Evolutionary conservation across 2,113 vertebrate species (phyloP).

Genomic region (Cercocebus atys): DNA sequence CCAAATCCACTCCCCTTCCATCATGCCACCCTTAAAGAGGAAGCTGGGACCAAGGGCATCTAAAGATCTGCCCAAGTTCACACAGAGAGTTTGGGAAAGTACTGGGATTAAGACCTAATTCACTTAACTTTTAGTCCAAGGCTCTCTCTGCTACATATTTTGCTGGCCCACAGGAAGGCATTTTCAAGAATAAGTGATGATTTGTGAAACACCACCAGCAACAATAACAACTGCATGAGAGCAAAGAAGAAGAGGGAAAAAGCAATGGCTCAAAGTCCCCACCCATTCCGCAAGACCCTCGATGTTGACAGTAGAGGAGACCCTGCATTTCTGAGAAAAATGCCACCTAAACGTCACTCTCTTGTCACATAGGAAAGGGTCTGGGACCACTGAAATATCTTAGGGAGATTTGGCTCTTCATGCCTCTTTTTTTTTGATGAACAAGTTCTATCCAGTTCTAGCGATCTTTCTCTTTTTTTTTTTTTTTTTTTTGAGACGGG

Average conservation of each 20-base stretch:
- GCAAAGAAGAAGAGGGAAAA: background rate
- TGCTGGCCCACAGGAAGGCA: background rate
- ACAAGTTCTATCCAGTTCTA: background rate
- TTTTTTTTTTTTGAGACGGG: too few species aligned
- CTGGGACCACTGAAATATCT: background rate
- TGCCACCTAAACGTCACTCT: background rate
- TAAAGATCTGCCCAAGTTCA: background rate
- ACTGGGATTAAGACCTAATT: background rate
- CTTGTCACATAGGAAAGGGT: background rate
- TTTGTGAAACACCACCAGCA: background rate
- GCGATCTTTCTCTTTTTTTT: background rate
- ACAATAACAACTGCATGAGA: background rate
- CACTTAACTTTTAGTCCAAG: background rate
- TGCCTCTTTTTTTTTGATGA: background rate
- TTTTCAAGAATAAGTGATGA: background rate
- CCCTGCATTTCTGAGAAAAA: background rate
- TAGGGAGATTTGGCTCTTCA: background rate
- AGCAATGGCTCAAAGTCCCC: background rate
- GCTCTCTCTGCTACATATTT: background rate
- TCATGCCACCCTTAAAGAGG: background rate
- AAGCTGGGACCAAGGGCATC: background rate
- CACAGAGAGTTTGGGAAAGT: background rate
- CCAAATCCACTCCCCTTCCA: background rate
- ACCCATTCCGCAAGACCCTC: rapidly evolving
- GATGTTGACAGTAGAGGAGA: rapidly evolving